Evolutionary conservation across 2,113 vertebrate genomes (phyloP), one percentile per base, ranked within the genome.

Genomic region (Hoplias malabaricus): DNA sequence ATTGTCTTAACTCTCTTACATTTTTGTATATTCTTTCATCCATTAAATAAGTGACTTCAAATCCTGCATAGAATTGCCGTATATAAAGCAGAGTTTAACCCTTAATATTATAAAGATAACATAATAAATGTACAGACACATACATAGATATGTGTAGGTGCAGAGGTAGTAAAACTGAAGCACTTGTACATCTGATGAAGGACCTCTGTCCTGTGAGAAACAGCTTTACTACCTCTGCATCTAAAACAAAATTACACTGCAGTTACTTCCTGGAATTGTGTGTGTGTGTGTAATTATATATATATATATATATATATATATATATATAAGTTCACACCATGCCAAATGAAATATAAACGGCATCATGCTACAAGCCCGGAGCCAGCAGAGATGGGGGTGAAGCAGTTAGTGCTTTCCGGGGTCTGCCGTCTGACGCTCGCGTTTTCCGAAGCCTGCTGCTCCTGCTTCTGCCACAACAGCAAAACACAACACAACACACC

Each of bases 381-480:
- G 84, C 77, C 80, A 48, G 84, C 31, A 59, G 67, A 85, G 83
- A 83, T 81, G 81, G 84, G 82, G 75, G 66, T 83, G 81, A 86
- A 82, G 84, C 69, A 82, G 29, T 90, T 90, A 93, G 92, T 93
- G 92, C 93, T 93, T 93, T 89, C 91, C 92, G 54, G 91, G 89
- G 85, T 93, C 93, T 70, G 88, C 88, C 82, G 90, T 92, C 89
- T 91, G 93, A 86, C 92, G 85, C 84, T 94, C 93, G 84, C 92
- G 89, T 86, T 94, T 94, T 9, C 88, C 92, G 80, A 92, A 92
- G 57, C 88, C 93, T 14, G 87, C 82, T 53, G 86, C 84, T 62
- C 88, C 81, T 9, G 91, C 89, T 81, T 93, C 93, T 94, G 48
- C 2, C 12, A 63, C 10, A 75, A 42, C 43, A 69, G 4, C 16